These are phyloP conservation scores for Danio tinwini DNA, from an alignment of 2,797 vertebrate genomes.

Conservation along the genomic window DNA sequence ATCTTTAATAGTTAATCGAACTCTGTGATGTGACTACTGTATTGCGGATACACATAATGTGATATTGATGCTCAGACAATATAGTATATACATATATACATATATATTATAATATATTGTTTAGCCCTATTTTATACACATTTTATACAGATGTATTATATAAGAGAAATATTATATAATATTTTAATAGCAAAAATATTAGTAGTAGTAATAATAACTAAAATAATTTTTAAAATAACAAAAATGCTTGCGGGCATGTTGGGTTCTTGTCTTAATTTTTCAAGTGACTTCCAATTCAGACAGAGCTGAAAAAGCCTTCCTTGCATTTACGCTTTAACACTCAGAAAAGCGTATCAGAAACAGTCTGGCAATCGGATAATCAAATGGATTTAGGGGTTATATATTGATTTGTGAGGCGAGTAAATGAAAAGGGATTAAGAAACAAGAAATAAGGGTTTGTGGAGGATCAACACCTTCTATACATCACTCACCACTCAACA, in stretches of 20 bases:
- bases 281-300: constrained; percentile 8
- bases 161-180: no score
- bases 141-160: no score
- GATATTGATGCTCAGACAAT: no score
- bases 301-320: constrained; percentile 11
- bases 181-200: no score
- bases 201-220: no score
- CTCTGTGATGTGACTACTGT: no score
- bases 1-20: no score
- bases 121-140: no score
- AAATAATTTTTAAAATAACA: not conserved
- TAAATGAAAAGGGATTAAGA: constrained; percentile 34
- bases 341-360: not conserved
- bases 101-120: no score
- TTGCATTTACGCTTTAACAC: constrained; percentile 27
- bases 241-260: not conserved
- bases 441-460: constrained; percentile 36
- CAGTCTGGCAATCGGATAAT: constrained; percentile 24
- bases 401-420: constrained; percentile 36
- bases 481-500: constrained; percentile 34
- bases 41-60: no score
- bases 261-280: not conserved
- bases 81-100: no score
- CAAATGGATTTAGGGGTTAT: constrained; percentile 36
- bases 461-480: constrained; percentile 32